These are phyloP conservation scores for Daphoenositta chrysoptera DNA, from an alignment of 2,113 vertebrate species.

Conservation along the genomic window DNA sequence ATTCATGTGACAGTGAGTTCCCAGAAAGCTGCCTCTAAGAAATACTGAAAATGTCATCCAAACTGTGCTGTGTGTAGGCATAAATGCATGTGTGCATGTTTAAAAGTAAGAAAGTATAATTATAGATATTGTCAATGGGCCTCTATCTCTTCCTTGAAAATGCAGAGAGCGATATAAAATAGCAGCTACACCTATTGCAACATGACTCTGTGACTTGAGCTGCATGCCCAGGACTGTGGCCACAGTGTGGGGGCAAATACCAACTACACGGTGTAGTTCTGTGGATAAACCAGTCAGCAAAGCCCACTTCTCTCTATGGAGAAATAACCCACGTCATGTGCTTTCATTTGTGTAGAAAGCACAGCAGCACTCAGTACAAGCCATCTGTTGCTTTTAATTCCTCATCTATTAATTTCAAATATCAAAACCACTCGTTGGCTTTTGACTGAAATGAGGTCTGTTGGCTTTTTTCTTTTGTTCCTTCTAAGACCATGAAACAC, in stretches of 20 bases:
- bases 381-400: slow-evolving; percentile 23
- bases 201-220: neutral
- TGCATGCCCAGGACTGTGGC: neutral
- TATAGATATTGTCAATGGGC: neutral
- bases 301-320: neutral
- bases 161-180: neutral
- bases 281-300: neutral
- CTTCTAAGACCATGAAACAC: neutral
- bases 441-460: neutral
- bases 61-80: neutral
- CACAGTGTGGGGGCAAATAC: neutral
- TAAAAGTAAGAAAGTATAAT: neutral
- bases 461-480: neutral
- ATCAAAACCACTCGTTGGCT: neutral
- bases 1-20: neutral
- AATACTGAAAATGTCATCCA: neutral
- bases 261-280: neutral
- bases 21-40: neutral
- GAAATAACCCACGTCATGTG: neutral
- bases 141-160: neutral
- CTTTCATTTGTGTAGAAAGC: neutral
- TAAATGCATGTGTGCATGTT: neutral
- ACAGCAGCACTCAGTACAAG: neutral
- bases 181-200: neutral
- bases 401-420: neutral